Percentiles rank a stretch among this genome's conserved stretches.
phyloP scores from a whole-genome alignment of 2,888 invertebrate genomes.

The Leptopilina drosophilae region DNA sequence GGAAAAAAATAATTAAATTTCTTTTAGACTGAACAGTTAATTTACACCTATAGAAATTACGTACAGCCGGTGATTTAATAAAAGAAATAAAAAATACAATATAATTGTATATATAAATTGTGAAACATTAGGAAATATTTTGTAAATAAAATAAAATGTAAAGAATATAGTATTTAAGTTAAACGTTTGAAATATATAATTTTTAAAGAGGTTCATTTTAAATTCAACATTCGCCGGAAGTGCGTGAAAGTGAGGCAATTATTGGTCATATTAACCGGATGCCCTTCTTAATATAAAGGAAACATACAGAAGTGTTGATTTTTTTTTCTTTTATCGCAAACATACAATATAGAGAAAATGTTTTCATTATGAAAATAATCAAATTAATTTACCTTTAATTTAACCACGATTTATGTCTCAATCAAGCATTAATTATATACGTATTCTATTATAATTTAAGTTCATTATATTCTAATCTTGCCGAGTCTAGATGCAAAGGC shows the following conservation, averaged over 20 bases:
- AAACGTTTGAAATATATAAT: background rate
- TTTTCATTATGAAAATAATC: background rate
- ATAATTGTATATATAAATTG: too few species aligned
- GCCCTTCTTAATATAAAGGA: slow-evolving; percentile 56
- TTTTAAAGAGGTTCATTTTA: slow-evolving; percentile 52
- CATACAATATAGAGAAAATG: too few species aligned
- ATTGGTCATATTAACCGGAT: slow-evolving; percentile 48
- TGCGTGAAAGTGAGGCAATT: slow-evolving; percentile 57
- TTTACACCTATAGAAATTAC: too few species aligned
- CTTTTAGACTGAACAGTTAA: too few species aligned
- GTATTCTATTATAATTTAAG: background rate
- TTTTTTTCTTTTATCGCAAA: too few species aligned
- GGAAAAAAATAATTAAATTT: too few species aligned
- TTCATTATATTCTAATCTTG: background rate
- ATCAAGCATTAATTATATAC: background rate
- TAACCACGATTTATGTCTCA: background rate
- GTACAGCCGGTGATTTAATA: too few species aligned
- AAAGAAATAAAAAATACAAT: too few species aligned
- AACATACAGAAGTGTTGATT: slow-evolving; percentile 12
- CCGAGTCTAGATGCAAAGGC: too few species aligned
- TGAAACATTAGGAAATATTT: too few species aligned
- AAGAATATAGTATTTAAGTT: background rate
- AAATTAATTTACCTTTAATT: slow-evolving; percentile 2
- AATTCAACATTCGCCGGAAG: slow-evolving; percentile 63
- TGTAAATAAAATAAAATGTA: too few species aligned